A percentile compares a stretch with the other conserved stretches of the same genome.
phyloP scores from a whole-genome alignment of 2,888 invertebrate genomes.

The Platycheirus albimanus region DNA sequence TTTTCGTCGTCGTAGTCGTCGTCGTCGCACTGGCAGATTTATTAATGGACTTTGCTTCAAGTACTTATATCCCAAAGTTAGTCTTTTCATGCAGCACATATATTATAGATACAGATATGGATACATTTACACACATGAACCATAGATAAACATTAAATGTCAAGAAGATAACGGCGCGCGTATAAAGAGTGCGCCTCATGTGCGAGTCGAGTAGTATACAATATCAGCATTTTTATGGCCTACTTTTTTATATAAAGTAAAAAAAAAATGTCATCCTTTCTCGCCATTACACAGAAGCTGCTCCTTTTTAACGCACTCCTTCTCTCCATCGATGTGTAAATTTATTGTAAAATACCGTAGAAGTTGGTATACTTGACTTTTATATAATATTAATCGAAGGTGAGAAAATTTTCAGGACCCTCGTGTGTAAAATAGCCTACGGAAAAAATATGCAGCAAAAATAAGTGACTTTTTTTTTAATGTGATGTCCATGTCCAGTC shows the following conservation, averaged over 20 bases:
- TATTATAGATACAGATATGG: background rate
- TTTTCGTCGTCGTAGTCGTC: slow-evolving; percentile 12
- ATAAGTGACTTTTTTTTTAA: too few species aligned
- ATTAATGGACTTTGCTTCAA: slow-evolving; percentile 69
- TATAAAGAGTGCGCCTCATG: slow-evolving; percentile 1
- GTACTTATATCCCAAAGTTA: slow-evolving; percentile 65
- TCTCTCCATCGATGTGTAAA: background rate
- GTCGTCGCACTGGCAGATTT: slow-evolving; percentile 52
- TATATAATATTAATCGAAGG: slow-evolving; percentile 5
- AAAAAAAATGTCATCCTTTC: too few species aligned
- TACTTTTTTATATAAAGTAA: slow-evolving; percentile 1
- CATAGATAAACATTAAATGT: slow-evolving; percentile 24
- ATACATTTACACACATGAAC: background rate
- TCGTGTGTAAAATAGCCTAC: too few species aligned
- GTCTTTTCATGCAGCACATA: slow-evolving; percentile 44
- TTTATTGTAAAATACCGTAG: slow-evolving; percentile 5
- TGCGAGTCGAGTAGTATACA: too few species aligned
- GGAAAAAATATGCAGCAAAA: too few species aligned
- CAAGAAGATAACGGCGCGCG: slow-evolving; percentile 10
- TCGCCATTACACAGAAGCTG: too few species aligned
- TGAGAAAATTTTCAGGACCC: background rate
- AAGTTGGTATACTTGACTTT: slow-evolving; percentile 4
- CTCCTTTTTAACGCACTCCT: background rate
- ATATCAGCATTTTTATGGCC: slow-evolving; percentile 11
- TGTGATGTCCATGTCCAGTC: too few species aligned